Conservation (phyloP, 2,797 vertebrate species). For the Parauchenoglanis ngamensis region DNA sequence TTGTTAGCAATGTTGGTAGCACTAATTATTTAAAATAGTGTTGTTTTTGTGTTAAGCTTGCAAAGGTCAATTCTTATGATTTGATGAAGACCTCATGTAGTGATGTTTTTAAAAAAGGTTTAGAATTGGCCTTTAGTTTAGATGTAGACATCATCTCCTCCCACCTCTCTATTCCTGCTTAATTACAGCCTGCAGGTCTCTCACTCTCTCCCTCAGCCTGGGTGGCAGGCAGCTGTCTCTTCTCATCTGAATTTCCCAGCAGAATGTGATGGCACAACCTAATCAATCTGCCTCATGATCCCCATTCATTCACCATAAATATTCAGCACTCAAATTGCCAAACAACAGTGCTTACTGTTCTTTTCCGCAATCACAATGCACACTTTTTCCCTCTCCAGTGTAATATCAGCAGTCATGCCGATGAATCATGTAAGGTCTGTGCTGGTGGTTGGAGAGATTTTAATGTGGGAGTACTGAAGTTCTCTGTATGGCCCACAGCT, state of each 20-base stretch:
- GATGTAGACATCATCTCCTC: conserved; percentile 66
- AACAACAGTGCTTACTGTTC: conserved; percentile 41
- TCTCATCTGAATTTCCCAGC: conserved; percentile 52
- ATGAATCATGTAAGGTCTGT: conserved; percentile 30
- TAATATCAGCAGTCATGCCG: conserved; percentile 43
- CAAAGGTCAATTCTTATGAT: conserved; percentile 42
- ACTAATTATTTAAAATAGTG: conserved; percentile 6
- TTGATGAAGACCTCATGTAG: conserved; percentile 41
- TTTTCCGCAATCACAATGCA: conserved; percentile 41
- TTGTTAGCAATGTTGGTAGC: not conserved
- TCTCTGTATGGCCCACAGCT: conserved; percentile 74
- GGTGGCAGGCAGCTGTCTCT: conserved; percentile 65
- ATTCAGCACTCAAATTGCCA: conserved; percentile 46
- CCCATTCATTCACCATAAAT: conserved; percentile 54
- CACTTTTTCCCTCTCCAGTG: conserved; percentile 40
- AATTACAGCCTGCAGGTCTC: conserved; percentile 71
- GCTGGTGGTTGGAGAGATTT: conserved; percentile 19
- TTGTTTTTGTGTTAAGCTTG: conserved; percentile 1
- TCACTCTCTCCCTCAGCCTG: conserved; percentile 63
- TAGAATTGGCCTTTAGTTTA: conserved; percentile 57
- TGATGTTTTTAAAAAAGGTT: conserved; percentile 33
- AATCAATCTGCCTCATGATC: conserved; percentile 47
- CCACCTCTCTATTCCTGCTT: conserved; percentile 69
- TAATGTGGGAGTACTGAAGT: conserved; percentile 29
- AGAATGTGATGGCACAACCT: conserved; percentile 43